Evolutionary conservation across 2,113 vertebrate species (phyloP).

Genomic region (Heterotilapia buettikoferi): DNA sequence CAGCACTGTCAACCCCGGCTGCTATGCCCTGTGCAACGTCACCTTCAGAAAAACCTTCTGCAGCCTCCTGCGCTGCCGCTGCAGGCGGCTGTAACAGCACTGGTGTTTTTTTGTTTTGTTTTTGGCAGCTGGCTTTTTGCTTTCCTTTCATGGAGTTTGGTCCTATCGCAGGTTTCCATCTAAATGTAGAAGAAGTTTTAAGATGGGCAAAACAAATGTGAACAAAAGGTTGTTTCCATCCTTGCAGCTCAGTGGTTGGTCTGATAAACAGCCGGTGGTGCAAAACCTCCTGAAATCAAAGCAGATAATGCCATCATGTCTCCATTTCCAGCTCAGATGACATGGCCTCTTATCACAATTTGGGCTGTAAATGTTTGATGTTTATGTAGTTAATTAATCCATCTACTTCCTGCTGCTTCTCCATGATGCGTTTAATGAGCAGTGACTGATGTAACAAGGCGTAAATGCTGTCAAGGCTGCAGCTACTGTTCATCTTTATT

Average conservation of each 20-base stretch:
- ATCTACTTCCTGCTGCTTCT: neutral
- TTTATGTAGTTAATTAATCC: neutral
- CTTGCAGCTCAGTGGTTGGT: neutral
- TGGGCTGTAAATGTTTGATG: neutral
- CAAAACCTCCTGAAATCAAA: neutral
- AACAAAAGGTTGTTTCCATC: neutral
- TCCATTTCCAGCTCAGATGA: neutral
- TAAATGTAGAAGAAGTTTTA: neutral
- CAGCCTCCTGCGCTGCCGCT: constrained; percentile 83
- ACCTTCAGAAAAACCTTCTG: constrained; percentile 94
- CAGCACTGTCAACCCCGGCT: constrained; percentile 91
- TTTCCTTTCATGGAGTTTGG: neutral
- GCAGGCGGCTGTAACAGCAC: neutral
- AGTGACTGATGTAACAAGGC: neutral
- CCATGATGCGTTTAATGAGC: neutral
- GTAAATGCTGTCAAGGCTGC: neutral
- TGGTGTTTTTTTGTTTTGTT: neutral
- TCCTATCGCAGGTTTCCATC: neutral
- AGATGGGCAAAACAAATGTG: fast-evolving
- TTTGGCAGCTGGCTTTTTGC: neutral
- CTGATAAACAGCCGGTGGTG: neutral
- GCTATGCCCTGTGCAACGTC: constrained; percentile 89
- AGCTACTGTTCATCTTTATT: neutral
- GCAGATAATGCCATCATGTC: neutral
- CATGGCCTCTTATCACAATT: neutral